These are phyloP conservation scores for Abrostola triplasia DNA, from an alignment of 2,888 invertebrate species.

Conservation along the genomic window DNA sequence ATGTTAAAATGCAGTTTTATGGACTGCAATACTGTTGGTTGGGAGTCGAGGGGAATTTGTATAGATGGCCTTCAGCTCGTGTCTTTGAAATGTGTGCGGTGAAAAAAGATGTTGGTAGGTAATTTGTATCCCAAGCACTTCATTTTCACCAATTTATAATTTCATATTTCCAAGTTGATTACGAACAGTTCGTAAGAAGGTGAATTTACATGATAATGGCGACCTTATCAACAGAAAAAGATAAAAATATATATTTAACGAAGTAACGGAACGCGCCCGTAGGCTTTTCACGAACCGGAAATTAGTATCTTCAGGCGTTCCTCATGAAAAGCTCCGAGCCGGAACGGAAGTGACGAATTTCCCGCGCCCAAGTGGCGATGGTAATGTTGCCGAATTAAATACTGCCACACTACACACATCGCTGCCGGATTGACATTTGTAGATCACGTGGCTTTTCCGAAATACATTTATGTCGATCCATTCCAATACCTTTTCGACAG, in stretches of 20 bases:
- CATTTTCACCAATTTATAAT: neutral
- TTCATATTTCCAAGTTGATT: neutral
- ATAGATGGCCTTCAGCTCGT: neutral
- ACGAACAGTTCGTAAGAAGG: neutral
- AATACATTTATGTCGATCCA: too few relatives aligned
- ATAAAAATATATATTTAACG: constrained; percentile 55
- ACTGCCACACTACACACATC: constrained; percentile 36
- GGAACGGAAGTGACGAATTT: constrained; percentile 73
- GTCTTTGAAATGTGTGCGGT: neutral
- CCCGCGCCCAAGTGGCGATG: constrained; percentile 66
- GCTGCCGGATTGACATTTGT: neutral
- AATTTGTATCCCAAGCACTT: too few relatives aligned
- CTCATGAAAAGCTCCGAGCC: constrained; percentile 62
- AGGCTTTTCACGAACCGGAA: constrained; percentile 70
- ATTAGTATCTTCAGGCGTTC: constrained; percentile 74
- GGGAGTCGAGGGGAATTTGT: neutral
- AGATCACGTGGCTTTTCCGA: too few relatives aligned
- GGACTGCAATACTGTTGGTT: neutral
- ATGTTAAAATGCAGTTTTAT: constrained; percentile 30
- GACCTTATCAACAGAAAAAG: constrained; percentile 22
- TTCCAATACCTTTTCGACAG: too few relatives aligned
- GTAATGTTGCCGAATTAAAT: constrained; percentile 63
- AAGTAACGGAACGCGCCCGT: constrained; percentile 59
- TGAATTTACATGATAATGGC: constrained; percentile 16
- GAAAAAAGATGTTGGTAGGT: too few relatives aligned